Conservation (phyloP, 2,888 invertebrate species). For the Heliconius hortense region DNA sequence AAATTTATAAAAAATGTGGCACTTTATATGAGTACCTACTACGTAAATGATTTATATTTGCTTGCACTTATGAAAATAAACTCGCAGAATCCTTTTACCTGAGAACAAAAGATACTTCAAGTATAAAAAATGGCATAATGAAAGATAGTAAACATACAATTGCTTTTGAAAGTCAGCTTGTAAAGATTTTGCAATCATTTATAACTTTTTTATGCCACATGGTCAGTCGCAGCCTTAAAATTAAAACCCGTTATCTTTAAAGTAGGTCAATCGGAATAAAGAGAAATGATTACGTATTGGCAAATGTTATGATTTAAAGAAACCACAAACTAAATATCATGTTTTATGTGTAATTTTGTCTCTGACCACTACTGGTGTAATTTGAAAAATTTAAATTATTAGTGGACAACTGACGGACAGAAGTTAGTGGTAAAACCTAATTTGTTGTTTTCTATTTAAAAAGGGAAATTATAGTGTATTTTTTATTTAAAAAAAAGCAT, state of each 20-base stretch:
- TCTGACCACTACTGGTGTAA: conserved; percentile 18
- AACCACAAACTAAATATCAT: conserved; percentile 42
- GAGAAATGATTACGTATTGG: conserved; percentile 13
- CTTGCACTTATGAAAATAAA: background rate
- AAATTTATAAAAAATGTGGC: background rate
- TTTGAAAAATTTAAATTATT: conserved; percentile 17
- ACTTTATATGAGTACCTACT: background rate
- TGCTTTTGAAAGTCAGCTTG: conserved; percentile 2
- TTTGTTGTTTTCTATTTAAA: conserved; percentile 11
- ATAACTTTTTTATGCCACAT: conserved; percentile 12
- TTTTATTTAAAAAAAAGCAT: background rate
- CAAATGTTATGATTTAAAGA: conserved; percentile 22
- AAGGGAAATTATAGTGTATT: background rate
- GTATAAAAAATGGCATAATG: conserved; percentile 12
- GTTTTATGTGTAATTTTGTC: conserved; percentile 36
- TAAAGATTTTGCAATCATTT: conserved; percentile 12
- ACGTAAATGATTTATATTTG: background rate
- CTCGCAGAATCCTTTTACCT: background rate
- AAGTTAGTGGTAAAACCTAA: conserved; percentile 14
- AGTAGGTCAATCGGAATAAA: conserved; percentile 23
- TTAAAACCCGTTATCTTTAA: conserved; percentile 18
- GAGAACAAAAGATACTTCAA: background rate
- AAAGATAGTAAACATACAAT: conserved; percentile 16
- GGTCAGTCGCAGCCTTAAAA: conserved; percentile 19
- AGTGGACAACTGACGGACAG: conserved; percentile 40